phyloP scores from a whole-genome alignment of 1,140 invertebrate species.

The Hyles vespertilio region DNA sequence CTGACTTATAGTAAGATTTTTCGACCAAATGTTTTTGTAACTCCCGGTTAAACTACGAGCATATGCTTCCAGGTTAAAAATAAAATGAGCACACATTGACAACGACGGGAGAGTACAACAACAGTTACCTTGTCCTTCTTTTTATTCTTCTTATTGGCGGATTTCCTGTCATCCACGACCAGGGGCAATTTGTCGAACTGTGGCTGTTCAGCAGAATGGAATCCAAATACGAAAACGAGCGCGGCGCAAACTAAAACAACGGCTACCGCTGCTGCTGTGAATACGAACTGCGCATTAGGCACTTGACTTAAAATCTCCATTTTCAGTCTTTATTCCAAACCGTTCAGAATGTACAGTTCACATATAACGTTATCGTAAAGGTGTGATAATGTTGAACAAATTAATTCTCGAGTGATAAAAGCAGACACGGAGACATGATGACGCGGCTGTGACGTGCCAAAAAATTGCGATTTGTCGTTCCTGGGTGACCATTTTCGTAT shows the following conservation, averaged over 20 bases:
- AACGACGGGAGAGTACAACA: slow-evolving; percentile 30
- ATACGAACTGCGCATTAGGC: slow-evolving; percentile 75
- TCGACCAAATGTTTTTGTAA: slow-evolving; percentile 5
- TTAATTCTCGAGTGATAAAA: slow-evolving; percentile 71
- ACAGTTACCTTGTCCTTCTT: slow-evolving; percentile 81
- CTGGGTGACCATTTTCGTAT: slow-evolving; percentile 35
- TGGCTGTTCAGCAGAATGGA: slow-evolving; percentile 83
- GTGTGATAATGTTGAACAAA: slow-evolving; percentile 67
- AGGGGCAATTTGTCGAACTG: slow-evolving; percentile 81
- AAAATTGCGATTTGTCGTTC: slow-evolving; percentile 50
- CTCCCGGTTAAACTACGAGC: slow-evolving; percentile 33
- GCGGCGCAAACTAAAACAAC: slow-evolving; percentile 80
- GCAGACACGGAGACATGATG: slow-evolving; percentile 76
- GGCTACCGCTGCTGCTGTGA: slow-evolving; percentile 80
- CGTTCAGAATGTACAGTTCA: slow-evolving; percentile 58
- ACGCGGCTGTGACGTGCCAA: slow-evolving; percentile 79
- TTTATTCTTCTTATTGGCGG: slow-evolving; percentile 81
- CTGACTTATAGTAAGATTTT: too few relatives aligned
- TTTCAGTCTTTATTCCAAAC: slow-evolving; percentile 46
- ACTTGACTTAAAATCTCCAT: slow-evolving; percentile 78
- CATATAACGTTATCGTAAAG: slow-evolving; percentile 65
- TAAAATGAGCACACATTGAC: slow-evolving; percentile 55
- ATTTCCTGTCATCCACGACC: slow-evolving; percentile 79
- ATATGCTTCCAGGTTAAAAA: slow-evolving; percentile 68
- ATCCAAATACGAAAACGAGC: slow-evolving; percentile 83